Conservation (phyloP, 2,113 vertebrate genomes). For the Nicator chloris region DNA sequence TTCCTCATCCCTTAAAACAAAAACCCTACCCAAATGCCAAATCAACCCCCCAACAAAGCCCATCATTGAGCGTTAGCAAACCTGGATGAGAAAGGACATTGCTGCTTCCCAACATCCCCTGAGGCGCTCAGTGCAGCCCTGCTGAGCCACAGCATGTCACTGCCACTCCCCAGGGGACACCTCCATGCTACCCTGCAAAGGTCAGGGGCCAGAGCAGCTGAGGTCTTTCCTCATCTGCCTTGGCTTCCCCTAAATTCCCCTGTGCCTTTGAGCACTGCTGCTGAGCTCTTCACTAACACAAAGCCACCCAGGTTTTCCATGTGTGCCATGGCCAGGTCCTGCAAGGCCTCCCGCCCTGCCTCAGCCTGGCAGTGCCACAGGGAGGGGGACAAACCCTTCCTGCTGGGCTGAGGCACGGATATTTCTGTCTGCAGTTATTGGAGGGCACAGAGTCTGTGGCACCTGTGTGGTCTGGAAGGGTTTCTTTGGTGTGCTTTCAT, state of each 20-base stretch:
- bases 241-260: neutral
- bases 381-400: neutral
- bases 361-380: neutral
- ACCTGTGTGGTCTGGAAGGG: neutral
- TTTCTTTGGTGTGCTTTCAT: neutral
- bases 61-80: accelerated
- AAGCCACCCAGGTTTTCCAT: neutral
- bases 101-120: accelerated
- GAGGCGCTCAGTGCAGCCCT: neutral
- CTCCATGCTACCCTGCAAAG: accelerated
- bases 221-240: neutral
- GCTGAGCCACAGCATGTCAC: accelerated
- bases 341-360: neutral
- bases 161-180: neutral
- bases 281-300: neutral
- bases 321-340: neutral
- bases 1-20: neutral
- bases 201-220: neutral
- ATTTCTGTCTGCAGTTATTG: neutral
- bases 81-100: neutral
- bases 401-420: accelerated
- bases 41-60: neutral
- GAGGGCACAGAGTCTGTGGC: neutral
- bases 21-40: neutral
- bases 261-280: neutral